Base-by-base conservation (phyloP, 2,113 vertebrate genomes). In the Jaculus jaculus region DNA sequence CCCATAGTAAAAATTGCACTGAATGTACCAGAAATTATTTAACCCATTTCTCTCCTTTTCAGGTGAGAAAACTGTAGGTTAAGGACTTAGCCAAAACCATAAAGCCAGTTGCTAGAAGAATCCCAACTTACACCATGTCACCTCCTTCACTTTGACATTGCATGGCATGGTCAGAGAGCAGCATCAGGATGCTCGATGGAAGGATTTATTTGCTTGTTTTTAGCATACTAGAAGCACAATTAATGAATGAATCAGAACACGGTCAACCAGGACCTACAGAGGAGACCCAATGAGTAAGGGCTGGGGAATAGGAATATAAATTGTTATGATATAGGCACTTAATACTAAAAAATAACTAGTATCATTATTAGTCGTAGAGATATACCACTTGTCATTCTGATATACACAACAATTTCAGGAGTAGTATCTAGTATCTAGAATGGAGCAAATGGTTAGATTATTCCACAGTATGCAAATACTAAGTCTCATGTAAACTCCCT, bases 401-500 rank as follows among this genome's bases (percentile, higher is more conserved):
- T 81, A 81, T 12, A 88, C 20, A 61, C 69, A 95, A 85, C 32
- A 83, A 63, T 84, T 96, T 96, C 34, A 94, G 78, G 73, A 84
- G 39, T 61, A 83, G 81, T 91, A 39, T 15, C n/a, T 47, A 47
- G 5, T 30, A 61, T 86, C 34, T 74, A 73, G 71, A 63, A 42
- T 87, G 80, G 47, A 93, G 83, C 75, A 77, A 88, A 93, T 78
- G 74, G 51, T n/a, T 58, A 95, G 92, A 90, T 78, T 32, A 71
- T 78, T 81, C 60, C 83, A 94, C 94, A 96, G 97, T 95, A 96
- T 96, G 94, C 93, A 94, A 90, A 82, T 68, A 84, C 51, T 81
- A 61, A 75, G 81, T 91, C 71, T 96, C 95, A 96, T 82, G 78
- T 95, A 85, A 91, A 85, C 85, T 96, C 96, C 95, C 95, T 96